Base-by-base conservation (phyloP, 2,888 invertebrate genomes). In the Apodemia zela region DNA sequence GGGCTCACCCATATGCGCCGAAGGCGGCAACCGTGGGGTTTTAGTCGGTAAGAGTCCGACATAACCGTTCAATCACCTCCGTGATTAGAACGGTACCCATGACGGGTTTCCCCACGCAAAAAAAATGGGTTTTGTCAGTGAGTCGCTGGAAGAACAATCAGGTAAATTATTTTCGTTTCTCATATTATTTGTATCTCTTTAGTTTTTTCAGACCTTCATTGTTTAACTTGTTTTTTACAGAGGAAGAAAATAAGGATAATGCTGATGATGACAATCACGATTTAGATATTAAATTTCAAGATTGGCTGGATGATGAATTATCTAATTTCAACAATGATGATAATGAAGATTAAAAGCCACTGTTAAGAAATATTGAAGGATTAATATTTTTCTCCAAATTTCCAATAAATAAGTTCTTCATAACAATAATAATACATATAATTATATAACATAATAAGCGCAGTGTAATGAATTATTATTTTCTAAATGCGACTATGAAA, bases 91-190 rank as follows among this genome's bases (percentile, higher is more conserved):
- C n/a, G n/a, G n/a, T n/a, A n/a, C n/a, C n/a, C n/a, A n/a, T n/a
- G n/a, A n/a, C n/a, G n/a, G n/a, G n/a, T n/a, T n/a, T n/a, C n/a
- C n/a, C n/a, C n/a, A n/a, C n/a, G n/a, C n/a, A n/a, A n/a, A n/a
- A n/a, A n/a, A n/a, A n/a, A n/a, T n/a, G n/a, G 7, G 58, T 25
- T 58, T 58, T 58, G 58, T 58, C 58, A 58, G 29, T 58, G 29
- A 58, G 58, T 58, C 58, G 58, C 58, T 58, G 3, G 29, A 58
- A 58, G 58, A 58, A 58, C 58, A 58, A 58, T 58, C 58, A 58
- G 58, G 29, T 58, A 58, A 29, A 1, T 29, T 58, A 29, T 58
- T 58, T 58, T 58, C 11, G 58, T 58, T 58, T 58, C n/a, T 29
- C 58, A 33, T 35, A 58, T 29, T 29, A 0, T 29, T 58, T 33